Base-by-base conservation (phyloP, 2,113 vertebrate species). In the Amia ocellicauda region DNA sequence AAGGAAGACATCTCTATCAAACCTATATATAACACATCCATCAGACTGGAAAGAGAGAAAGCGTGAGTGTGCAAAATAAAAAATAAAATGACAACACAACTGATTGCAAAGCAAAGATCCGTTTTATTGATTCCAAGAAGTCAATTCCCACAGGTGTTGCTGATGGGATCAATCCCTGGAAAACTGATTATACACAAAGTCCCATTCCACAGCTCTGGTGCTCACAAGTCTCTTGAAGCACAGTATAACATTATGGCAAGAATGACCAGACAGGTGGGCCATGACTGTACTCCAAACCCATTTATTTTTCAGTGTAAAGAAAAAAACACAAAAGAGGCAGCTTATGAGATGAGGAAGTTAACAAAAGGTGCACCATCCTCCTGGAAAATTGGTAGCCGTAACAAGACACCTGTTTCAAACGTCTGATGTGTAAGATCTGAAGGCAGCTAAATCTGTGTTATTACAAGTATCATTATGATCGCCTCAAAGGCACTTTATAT, bases 121-220 rank as follows among this genome's bases (percentile, higher is more conserved):
- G 42, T 85, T 86, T 83, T 83, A 85, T 78, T 84, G 82, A 78
- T 74, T 71, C 80, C 72, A 81, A 82, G 74, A 78, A 74, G 74
- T 69, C 16, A 73, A 66, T 78, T 74, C 77, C 70, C 74, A 79
- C 74, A 86, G 75, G 75, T 78, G 79, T 79, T 83, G 80, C 81
- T 82, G 77, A 78, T 74, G 75, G 72, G 76, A 81, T 45, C 75
- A 73, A 75, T 79, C 79, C 78, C 74, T 75, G 63, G 74, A 72
- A 64, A 76, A 78, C 40, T 74, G 52, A 72, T 72, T 73, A 70
- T 80, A 58, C 80, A 80, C 84, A 78, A 81, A 69, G 63, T 77
- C 84, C 83, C 80, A 70, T 70, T 76, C 74, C 75, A 68, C 69
- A 81, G 77, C 75, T 76, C 78, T 83, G 79, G 77, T 82, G 78